Evolutionary conservation across 2,113 vertebrate species (phyloP).

Genomic region (Malurus alboscapulatus): DNA sequence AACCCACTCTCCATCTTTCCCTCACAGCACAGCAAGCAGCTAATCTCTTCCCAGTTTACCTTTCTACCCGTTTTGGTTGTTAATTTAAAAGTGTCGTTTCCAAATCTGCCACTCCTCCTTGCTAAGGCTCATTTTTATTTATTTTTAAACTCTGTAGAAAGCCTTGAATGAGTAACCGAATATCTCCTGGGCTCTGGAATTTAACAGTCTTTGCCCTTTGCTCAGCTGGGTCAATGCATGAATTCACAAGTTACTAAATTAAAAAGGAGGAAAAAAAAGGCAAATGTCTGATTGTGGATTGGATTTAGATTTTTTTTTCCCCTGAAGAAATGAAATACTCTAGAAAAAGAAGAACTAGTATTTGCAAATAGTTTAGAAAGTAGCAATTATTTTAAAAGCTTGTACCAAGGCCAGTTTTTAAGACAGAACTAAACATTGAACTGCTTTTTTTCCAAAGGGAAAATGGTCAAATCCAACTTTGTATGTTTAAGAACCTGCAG

Average conservation of each 20-base stretch:
- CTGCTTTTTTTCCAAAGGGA: background rate
- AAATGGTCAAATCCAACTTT: background rate
- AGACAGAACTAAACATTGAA: background rate
- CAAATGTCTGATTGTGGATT: slow-evolving; percentile 3
- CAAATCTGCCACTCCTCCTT: background rate
- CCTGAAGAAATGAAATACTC: background rate
- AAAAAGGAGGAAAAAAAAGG: background rate
- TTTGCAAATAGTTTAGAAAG: slow-evolving; percentile 11
- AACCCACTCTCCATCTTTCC: background rate
- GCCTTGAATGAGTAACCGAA: slow-evolving; percentile 43
- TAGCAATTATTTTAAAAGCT: background rate
- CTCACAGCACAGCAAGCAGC: background rate
- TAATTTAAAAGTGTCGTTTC: slow-evolving; percentile 29
- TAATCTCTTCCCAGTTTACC: background rate
- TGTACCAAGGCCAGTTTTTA: background rate
- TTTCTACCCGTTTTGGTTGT: background rate
- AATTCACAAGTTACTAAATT: slow-evolving; percentile 59
- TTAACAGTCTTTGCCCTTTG: slow-evolving; percentile 51
- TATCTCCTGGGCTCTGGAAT: slow-evolving; percentile 60
- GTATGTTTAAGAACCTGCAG: background rate
- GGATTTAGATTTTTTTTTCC: background rate
- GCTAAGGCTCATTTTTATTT: background rate
- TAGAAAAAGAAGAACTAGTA: background rate
- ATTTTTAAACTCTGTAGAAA: slow-evolving; percentile 2
- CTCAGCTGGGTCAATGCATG: slow-evolving; percentile 25